A percentile compares a stretch with the other conserved stretches of the same genome.
Conservation (phyloP, 2,113 vertebrate genomes). For the Felis catus region DNA sequence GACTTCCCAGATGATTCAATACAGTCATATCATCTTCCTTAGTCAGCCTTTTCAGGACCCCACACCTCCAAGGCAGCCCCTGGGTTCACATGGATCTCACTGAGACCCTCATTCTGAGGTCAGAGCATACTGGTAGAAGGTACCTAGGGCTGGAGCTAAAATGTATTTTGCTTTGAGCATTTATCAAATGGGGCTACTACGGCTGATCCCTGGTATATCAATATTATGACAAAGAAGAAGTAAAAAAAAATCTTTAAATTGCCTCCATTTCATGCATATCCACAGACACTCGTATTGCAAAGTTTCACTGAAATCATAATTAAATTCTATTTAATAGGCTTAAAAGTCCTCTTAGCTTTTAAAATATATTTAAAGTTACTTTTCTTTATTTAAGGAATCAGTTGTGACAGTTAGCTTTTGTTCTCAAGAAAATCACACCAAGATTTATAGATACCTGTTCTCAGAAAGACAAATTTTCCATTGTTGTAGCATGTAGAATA, state of each 20-base stretch:
- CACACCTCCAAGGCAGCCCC: not conserved
- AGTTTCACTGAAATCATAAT: not conserved
- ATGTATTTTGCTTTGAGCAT: not conserved
- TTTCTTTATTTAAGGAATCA: not conserved
- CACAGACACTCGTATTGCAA: not conserved
- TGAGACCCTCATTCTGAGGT: not conserved
- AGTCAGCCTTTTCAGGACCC: not conserved
- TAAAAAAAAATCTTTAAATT: not conserved
- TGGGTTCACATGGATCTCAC: not conserved
- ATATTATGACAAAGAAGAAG: not conserved
- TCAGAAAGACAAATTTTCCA: slow-evolving; percentile 33
- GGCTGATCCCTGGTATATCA: not conserved
- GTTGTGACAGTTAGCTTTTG: slow-evolving; percentile 18
- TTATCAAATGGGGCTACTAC: not conserved
- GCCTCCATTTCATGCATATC: not conserved
- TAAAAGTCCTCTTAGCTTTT: not conserved
- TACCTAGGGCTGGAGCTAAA: not conserved
- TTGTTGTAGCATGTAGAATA: slow-evolving; percentile 10
- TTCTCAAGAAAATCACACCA: slow-evolving; percentile 39
- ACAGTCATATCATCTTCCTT: not conserved
- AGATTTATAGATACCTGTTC: slow-evolving; percentile 34
- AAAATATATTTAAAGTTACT: not conserved
- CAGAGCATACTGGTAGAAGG: not conserved
- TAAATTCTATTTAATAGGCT: not conserved
- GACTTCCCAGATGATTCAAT: not conserved